These are phyloP conservation scores for Pseudotriccus pelzelni DNA, from an alignment of 2,797 vertebrate genomes.

Conservation along the genomic window DNA sequence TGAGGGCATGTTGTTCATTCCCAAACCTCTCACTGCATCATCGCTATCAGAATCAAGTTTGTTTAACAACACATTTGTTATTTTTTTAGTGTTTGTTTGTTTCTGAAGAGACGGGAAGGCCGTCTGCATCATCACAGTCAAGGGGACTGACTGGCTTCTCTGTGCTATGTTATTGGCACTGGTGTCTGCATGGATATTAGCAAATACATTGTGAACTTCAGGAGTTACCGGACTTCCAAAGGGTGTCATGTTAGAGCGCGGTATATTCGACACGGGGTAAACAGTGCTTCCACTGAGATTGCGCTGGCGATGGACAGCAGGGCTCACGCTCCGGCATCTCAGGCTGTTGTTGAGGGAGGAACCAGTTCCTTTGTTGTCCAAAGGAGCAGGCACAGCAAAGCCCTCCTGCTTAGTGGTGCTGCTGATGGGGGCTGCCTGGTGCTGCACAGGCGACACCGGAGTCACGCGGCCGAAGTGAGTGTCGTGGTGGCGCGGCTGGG, in stretches of 20 bases:
- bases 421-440: conserved; percentile 82
- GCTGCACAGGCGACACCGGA: conserved; percentile 93
- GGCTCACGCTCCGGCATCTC: conserved; percentile 95
- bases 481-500: conserved; percentile 88
- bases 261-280: conserved; percentile 79
- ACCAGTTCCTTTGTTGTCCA: conserved; percentile 87
- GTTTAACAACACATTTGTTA: conserved; percentile 89
- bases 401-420: conserved; percentile 88
- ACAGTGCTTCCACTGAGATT: conserved; percentile 87
- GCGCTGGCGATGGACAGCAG: conserved; percentile 92
- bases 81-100: conserved; percentile 86
- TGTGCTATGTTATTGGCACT: conserved; percentile 89
- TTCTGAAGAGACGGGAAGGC: conserved; percentile 85
- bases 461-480: conserved; percentile 89
- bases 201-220: conserved; percentile 88
- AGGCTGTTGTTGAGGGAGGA: conserved; percentile 80
- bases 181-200: conserved; percentile 80
- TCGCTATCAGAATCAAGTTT: conserved; percentile 92
- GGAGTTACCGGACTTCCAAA: conserved; percentile 88
- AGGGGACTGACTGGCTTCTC: conserved; percentile 95
- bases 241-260: conserved; percentile 83
- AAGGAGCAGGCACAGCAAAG: conserved; percentile 95
- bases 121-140: conserved; percentile 98
- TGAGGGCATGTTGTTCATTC: conserved; percentile 90
- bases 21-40: conserved; percentile 87